Conservation (phyloP, 2,113 vertebrate genomes). For the Datnioides undecimradiatus region DNA sequence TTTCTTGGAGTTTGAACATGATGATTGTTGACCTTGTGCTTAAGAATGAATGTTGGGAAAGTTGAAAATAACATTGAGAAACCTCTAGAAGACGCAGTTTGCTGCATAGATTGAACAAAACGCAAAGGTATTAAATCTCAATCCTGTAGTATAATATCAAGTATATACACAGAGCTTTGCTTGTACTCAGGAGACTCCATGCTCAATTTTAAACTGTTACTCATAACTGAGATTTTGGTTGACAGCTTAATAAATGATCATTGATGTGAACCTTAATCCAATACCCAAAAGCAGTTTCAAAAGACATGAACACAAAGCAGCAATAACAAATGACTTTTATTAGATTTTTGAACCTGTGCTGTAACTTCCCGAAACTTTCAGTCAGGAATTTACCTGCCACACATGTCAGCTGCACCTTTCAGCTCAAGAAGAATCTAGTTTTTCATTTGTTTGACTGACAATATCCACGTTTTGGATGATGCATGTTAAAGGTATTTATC, state of each 20-base stretch:
- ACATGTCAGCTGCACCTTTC: too few species aligned
- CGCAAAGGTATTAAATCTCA: too few species aligned
- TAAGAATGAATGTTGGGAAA: neutral
- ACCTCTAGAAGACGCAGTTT: neutral
- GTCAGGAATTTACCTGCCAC: too few species aligned
- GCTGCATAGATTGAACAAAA: neutral
- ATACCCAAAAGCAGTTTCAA: neutral
- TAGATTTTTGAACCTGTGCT: too few species aligned
- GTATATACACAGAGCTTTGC: neutral
- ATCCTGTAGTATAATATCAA: too few species aligned
- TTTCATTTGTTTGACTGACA: neutral
- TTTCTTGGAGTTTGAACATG: neutral
- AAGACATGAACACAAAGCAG: neutral
- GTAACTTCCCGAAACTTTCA: neutral
- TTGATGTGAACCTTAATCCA: neutral
- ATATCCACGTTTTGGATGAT: neutral
- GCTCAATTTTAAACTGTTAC: neutral
- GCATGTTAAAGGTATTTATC: neutral
- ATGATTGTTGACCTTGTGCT: slow-evolving; percentile 29
- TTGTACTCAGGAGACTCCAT: neutral
- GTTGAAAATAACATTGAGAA: neutral
- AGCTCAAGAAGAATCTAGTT: too few species aligned
- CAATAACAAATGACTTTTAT: neutral
- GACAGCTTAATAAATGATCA: neutral
- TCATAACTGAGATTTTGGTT: neutral